Base-by-base conservation (phyloP, 1,140 invertebrate genomes). In the Scylla paramamosain region DNA sequence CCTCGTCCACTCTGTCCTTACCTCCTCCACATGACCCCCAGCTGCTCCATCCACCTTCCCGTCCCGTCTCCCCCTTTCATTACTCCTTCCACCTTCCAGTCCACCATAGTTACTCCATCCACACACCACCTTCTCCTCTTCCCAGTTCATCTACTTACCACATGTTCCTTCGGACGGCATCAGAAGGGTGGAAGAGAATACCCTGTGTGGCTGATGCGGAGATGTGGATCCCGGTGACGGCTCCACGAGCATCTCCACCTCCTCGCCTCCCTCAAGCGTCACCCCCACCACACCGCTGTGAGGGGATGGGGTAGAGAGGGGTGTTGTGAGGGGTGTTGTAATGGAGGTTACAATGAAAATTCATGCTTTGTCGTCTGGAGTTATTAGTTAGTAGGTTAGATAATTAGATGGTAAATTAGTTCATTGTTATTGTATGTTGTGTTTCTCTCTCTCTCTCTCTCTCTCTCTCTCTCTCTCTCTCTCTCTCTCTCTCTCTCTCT, bases 261-360 rank as follows among this genome's bases (percentile, higher is more conserved):
- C 32, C 92, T 46, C 32, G 32, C 32, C 92, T 29, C n/a, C 67
- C n/a, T 77, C 67, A 0, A 77, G 67, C 0, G 67, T 77, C 6
- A n/a, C 25, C 4, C 45, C 77, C 46, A 93, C 82, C 92, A 93
- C 92, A 32, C 92, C 92, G 20, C 92, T 93, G 92, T 25, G 29
- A 28, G 12, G 32, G 4, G 12, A 4, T 45, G 31, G 84, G 4
- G 31, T 0, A n/a, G 67, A 20, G 67, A n/a, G 67, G 67, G 20
- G 52, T 52, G 48, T 14, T 48, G 46, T 48, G 4, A 48, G 4
- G 4, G 46, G 46, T 59, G 52, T 59, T 59, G 52, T 77, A 20
- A 20, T n/a, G 10, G 52, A 59, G 16, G 16, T 59, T 59, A 12
- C 12, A 20, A 16, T n/a, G 67, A 77, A 25, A 8, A 77, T 12